Evolutionary conservation across 2,888 invertebrate species (phyloP), one percentile per base, ranked within the genome.

Genomic region (Caenorhabditis sp.): DNA sequence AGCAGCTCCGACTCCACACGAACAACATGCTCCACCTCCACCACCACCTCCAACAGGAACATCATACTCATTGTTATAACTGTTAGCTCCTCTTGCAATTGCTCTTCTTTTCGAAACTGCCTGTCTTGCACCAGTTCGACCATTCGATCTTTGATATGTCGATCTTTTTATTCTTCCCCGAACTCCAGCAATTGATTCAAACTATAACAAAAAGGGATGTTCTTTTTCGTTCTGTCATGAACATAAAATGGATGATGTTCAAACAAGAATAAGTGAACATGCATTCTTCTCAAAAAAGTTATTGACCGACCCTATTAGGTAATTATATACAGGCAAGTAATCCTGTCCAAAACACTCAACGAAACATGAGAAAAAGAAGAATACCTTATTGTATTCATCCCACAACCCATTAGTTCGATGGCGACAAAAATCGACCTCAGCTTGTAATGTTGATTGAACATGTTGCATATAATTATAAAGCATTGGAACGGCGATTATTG

Each of bases 401-500:
- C 80, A 82, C 24, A 82, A 64, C 12, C 81, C 81, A 66, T 70
- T 71, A 5, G 82, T 78, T n/a, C 82, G 76, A 66, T 82, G 81
- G 10, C 75, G 79, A 66, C 84, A 84, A 61, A 81, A 84, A 53
- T 84, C 84, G 23, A 83, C 71, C 71, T 83, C 83, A 43, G 77
- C 75, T 62, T 82, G 82, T 24, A 86, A 75, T 12, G 82, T 68
- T 3, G 82, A 78, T 63, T 84, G 84, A 12, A 86, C 82, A 60
- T 79, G 78, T 59, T 83, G 83, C 70, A 85, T 81, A 77, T 86
- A 86, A 68, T 77, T 83, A 79, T 84, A 86, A 37, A 86, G 77
- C 82, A 84, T 83, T 17, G 86, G 86, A 36, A 86, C 76, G 57
- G 81, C 77, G 49, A 86, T 76, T 26, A 82, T 81, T 53, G 83